Conservation (phyloP, 2,888 invertebrate genomes). For the Drosophila borealis region DNA sequence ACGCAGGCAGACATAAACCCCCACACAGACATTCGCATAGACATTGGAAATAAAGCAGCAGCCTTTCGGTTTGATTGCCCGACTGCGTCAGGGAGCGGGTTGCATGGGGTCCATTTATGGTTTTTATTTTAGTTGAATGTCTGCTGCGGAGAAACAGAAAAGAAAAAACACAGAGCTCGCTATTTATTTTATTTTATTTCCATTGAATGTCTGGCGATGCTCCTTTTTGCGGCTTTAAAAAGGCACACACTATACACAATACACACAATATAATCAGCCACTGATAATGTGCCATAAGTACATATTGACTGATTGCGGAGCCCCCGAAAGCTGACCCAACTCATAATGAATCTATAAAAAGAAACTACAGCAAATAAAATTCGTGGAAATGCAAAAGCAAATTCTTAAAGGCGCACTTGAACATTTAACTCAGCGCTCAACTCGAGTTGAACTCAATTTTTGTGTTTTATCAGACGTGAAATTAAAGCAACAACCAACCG, state of each 20-base stretch:
- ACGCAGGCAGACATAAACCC: conserved; percentile 33
- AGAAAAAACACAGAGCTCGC: conserved; percentile 1
- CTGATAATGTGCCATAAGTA: conserved; percentile 55
- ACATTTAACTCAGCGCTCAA: conserved; percentile 9
- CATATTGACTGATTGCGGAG: conserved; percentile 49
- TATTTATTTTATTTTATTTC: conserved; percentile 59
- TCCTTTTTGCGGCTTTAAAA: conserved; percentile 63
- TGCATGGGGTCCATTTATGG: conserved; percentile 54
- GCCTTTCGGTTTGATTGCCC: conserved; percentile 76
- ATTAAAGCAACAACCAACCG: conserved; percentile 55
- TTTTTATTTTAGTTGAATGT: conserved; percentile 71
- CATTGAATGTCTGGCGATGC: conserved; percentile 41
- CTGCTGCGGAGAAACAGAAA: conserved; percentile 20
- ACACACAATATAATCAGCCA: conserved; percentile 56
- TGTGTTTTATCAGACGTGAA: conserved; percentile 77
- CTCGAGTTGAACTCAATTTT: conserved; percentile 48
- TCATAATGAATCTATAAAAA: conserved; percentile 16
- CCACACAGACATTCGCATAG: conserved; percentile 26
- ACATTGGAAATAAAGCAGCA: conserved; percentile 59
- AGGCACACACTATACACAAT: too few relatives aligned
- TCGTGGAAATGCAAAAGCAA: too few relatives aligned
- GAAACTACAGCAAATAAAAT: background rate
- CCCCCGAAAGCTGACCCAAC: conserved; percentile 20
- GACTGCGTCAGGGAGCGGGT: conserved; percentile 14
- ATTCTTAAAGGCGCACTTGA: conserved; percentile 26